Evolutionary conservation across 1,140 invertebrate species (phyloP).

Genomic region (Solenopsis invicta): DNA sequence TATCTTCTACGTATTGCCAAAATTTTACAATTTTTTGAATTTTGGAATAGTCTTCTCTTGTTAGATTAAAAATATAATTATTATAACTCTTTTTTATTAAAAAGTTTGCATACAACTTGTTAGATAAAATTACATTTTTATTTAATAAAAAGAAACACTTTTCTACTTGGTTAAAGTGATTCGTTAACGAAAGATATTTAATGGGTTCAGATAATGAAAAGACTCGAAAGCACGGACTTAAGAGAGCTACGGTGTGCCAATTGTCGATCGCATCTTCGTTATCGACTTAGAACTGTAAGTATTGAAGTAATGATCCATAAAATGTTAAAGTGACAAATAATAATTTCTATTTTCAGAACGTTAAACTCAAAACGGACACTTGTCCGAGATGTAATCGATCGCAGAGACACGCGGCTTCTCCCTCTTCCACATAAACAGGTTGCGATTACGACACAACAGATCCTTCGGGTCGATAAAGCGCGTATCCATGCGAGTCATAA

Average conservation of each 20-base stretch:
- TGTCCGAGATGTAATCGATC: slow-evolving; percentile 47
- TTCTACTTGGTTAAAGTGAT: slow-evolving; percentile 25
- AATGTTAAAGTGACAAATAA: background rate
- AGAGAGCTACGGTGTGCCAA: slow-evolving; percentile 11
- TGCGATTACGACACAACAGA: background rate
- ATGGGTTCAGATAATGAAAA: slow-evolving; percentile 11
- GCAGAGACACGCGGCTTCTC: background rate
- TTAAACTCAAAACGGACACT: background rate
- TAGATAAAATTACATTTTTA: background rate
- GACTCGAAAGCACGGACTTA: background rate
- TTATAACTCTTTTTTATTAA: no score
- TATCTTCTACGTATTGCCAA: no score
- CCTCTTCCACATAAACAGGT: background rate
- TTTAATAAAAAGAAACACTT: background rate
- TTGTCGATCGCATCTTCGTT: slow-evolving; percentile 18
- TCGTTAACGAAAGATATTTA: background rate
- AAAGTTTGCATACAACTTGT: background rate
- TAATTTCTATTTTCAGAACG: slow-evolving; percentile 27
- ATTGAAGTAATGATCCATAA: background rate
- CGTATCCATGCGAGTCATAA: background rate
- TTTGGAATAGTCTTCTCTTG: no score
- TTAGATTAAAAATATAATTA: no score
- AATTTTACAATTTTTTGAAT: no score
- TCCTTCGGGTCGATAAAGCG: background rate
- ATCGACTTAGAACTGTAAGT: slow-evolving; percentile 24